Base-by-base conservation (phyloP, 2,888 invertebrate genomes). In the Miltochrista miniata region DNA sequence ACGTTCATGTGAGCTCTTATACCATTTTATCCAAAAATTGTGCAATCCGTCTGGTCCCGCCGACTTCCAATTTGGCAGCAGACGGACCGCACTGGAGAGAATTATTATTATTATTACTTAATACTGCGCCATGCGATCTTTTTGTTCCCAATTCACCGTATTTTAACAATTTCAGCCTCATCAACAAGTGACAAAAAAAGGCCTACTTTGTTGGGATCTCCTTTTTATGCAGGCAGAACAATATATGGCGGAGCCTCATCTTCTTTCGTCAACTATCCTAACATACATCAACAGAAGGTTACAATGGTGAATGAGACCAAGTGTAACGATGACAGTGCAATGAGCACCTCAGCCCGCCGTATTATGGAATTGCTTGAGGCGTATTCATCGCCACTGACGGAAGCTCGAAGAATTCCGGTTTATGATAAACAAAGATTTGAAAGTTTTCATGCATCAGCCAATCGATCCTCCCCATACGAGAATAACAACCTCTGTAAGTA, bases 311-410 rank as follows among this genome's bases (percentile, higher is more conserved):
- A 79, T 50, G 71, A 82, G 46, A 58, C 74, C 1, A 68, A 59
- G 1, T 69, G 57, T 39, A 73, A 54, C 50, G 72, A 74, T 18
- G 75, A 74, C 54, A 70, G 73, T 34, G 67, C 66, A 10, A 92
- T 96, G 80, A 96, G 96, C 73, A 93, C 93, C 59, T 95, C 97
- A 4, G 95, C 97, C 0, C 94, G 95, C 67, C 93, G 95, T 58
- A 95, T 98, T 59, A 86, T 98, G 69, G 95, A 96, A 68, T 93
- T 96, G 5, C 87, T 98, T 48, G 96, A 97, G 76, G 94, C 95
- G 67, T 96, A 96, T 84, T 95, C 96, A 0, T 96, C 97, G 1
- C 96, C 97, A 0, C 84, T 97, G 45, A 91, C 91, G 39, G 97
- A 97, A 79, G 96, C 95, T 1, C 95, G 94, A 72, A 95, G 95